phyloP scores from a whole-genome alignment of 2,113 vertebrate species.

The Recurvirostra avosetta region DNA sequence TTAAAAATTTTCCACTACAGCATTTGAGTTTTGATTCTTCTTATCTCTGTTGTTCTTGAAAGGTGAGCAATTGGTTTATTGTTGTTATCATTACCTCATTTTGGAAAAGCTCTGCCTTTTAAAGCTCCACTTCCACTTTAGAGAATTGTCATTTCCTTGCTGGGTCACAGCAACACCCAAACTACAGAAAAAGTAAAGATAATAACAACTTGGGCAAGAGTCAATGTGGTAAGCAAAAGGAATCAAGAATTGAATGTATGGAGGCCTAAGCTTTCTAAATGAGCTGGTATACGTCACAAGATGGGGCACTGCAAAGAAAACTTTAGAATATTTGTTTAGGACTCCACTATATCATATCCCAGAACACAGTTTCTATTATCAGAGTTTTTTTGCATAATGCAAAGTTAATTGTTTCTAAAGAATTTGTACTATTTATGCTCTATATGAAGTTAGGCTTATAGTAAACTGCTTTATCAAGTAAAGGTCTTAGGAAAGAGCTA shows the following conservation, averaged over 20 bases:
- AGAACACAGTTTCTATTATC: neutral
- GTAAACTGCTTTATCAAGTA: neutral
- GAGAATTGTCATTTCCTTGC: neutral
- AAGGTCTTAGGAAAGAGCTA: neutral
- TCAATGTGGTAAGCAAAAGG: neutral
- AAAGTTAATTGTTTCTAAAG: neutral
- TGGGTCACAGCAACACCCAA: neutral
- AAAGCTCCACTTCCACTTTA: neutral
- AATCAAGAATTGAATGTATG: neutral
- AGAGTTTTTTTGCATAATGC: neutral
- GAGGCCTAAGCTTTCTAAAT: neutral
- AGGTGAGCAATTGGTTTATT: slow-evolving; percentile 10
- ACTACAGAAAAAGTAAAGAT: neutral
- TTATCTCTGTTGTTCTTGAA: neutral
- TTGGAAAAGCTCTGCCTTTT: neutral
- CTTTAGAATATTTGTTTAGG: neutral
- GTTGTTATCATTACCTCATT: neutral
- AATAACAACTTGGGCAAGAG: neutral
- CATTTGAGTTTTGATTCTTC: slow-evolving; percentile 57
- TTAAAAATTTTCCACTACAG: slow-evolving; percentile 70
- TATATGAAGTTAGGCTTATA: neutral
- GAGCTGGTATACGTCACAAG: neutral
- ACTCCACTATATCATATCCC: neutral
- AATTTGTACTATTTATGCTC: neutral
- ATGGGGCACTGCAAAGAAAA: neutral